These are phyloP conservation scores for Gavia stellata DNA, from an alignment of 2,113 vertebrate species.

Conservation along the genomic window DNA sequence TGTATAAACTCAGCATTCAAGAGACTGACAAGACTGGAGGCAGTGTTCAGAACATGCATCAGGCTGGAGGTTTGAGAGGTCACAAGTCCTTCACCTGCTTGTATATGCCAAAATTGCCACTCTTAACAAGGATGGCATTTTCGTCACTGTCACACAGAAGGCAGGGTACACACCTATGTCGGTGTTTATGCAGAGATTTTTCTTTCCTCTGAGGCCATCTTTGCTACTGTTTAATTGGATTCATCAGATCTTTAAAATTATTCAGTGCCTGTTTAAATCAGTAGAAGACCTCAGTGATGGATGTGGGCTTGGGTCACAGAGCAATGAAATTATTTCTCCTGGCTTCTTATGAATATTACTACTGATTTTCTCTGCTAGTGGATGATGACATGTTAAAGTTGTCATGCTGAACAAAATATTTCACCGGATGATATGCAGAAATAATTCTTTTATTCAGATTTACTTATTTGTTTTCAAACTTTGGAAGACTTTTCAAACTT, in stretches of 20 bases:
- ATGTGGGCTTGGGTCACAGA: not conserved
- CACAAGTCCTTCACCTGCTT: not conserved
- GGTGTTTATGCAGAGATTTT: not conserved
- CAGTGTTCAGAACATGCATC: not conserved
- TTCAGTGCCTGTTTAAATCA: not conserved
- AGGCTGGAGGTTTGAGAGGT: not conserved
- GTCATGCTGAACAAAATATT: not conserved
- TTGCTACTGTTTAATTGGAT: not conserved
- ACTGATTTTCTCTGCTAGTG: not conserved
- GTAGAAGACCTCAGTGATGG: not conserved
- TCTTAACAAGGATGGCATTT: not conserved
- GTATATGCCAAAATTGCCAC: not conserved
- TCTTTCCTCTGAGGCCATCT: not conserved
- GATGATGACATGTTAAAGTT: not conserved
- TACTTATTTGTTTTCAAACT: not conserved
- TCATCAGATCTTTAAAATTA: not conserved
- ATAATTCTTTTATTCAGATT: not conserved
- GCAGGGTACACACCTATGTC: not conserved
- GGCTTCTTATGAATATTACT: not conserved
- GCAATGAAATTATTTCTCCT: not conserved
- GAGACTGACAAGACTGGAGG: not conserved
- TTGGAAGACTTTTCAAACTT: not conserved
- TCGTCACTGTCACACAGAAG: not conserved
- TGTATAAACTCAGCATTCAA: not conserved
- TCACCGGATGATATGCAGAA: not conserved